These are phyloP conservation scores for Lordiphosa fenestrarum DNA, from an alignment of 2,888 invertebrate genomes.

Conservation along the genomic window DNA sequence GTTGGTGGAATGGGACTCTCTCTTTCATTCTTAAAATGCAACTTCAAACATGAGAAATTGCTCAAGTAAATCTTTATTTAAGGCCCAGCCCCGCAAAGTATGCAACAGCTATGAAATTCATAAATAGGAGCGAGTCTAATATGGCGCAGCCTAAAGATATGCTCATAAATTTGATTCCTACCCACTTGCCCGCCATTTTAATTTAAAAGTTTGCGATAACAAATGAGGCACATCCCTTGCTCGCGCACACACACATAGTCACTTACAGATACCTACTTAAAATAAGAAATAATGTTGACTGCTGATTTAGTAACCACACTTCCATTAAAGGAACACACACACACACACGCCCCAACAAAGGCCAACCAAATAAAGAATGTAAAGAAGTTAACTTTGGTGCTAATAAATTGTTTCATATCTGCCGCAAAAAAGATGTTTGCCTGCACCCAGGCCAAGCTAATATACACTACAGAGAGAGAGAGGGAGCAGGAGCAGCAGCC, in stretches of 20 bases:
- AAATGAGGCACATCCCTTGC: slow-evolving; percentile 69
- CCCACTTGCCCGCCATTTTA: slow-evolving; percentile 50
- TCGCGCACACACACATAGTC: slow-evolving; percentile 13
- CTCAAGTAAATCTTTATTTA: not conserved
- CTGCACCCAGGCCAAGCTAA: slow-evolving; percentile 31
- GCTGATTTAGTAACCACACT: slow-evolving; percentile 67
- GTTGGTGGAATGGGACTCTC: too few species aligned
- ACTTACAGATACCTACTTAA: slow-evolving; percentile 45
- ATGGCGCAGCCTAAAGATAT: slow-evolving; percentile 48
- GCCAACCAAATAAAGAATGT: slow-evolving; percentile 47
- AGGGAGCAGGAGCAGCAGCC: slow-evolving; percentile 13
- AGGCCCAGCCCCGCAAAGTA: slow-evolving; percentile 15
- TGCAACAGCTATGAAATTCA: slow-evolving; percentile 51
- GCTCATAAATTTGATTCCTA: slow-evolving; percentile 53
- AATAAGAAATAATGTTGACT: slow-evolving; percentile 68
- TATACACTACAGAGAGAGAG: slow-evolving; percentile 35
- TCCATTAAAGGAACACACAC: slow-evolving; percentile 1
- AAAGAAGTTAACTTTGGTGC: slow-evolving; percentile 65
- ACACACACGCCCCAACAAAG: slow-evolving; percentile 36
- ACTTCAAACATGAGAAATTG: too few species aligned
- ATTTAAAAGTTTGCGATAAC: slow-evolving; percentile 76
- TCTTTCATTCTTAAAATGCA: too few species aligned
- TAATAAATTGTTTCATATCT: slow-evolving; percentile 76
- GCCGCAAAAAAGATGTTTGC: slow-evolving; percentile 13
- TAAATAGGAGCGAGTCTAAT: slow-evolving; percentile 59